phyloP scores from a whole-genome alignment of 2,797 vertebrate genomes.

The Champsocephalus esox region DNA sequence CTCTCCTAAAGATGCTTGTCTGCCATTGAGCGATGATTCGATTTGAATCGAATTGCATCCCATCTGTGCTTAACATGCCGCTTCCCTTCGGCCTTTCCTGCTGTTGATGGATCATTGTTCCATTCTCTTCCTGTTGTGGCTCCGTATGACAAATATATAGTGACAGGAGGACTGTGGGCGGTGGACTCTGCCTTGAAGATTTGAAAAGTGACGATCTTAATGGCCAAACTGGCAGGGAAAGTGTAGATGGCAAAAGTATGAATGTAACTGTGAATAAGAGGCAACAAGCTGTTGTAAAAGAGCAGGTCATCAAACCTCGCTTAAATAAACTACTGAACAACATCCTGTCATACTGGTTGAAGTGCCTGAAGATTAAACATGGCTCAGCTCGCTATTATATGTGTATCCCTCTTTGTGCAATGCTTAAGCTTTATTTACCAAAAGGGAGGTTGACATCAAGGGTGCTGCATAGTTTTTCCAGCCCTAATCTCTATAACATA shows the following conservation, averaged over 20 bases:
- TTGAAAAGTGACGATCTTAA: slow-evolving; percentile 21
- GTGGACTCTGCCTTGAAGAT: slow-evolving; percentile 19
- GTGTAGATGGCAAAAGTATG: neutral
- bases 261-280: slow-evolving; percentile 25
- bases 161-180: slow-evolving; percentile 43
- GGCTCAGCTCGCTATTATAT: slow-evolving; percentile 17
- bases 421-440: slow-evolving; percentile 41
- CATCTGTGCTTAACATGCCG: slow-evolving; percentile 41
- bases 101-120: slow-evolving; percentile 61
- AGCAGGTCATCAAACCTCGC: neutral
- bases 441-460: slow-evolving; percentile 32
- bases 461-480: slow-evolving; percentile 43
- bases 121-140: slow-evolving; percentile 62
- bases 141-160: slow-evolving; percentile 39
- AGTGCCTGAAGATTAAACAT: slow-evolving; percentile 24
- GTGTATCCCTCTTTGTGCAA: slow-evolving; percentile 45
- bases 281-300: slow-evolving; percentile 17
- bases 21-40: slow-evolving; percentile 24
- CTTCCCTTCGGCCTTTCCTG: slow-evolving; percentile 57
- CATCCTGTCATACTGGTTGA: slow-evolving; percentile 25
- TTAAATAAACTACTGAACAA: slow-evolving; percentile 33
- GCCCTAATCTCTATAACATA: slow-evolving; percentile 58
- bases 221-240: slow-evolving; percentile 3
- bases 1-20: neutral
- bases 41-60: slow-evolving; percentile 51